These are phyloP conservation scores for Oophaga pumilio DNA, from an alignment of 2,113 vertebrate species.

Conservation along the genomic window DNA sequence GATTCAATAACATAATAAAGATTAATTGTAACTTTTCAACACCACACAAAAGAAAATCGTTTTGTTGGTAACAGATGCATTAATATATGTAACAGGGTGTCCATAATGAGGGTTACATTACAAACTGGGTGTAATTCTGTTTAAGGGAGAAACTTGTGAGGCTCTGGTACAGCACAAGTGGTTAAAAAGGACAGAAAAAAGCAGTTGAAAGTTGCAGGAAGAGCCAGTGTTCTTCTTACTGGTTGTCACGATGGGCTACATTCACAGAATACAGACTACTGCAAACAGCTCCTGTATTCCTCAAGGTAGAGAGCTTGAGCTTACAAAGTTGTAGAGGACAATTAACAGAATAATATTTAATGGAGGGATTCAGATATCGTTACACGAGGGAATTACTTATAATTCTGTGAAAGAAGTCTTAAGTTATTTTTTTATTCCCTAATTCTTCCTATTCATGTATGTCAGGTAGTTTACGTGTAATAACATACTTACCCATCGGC, in stretches of 20 bases:
- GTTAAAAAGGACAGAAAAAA: neutral
- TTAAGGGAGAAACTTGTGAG: neutral
- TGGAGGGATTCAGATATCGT: neutral
- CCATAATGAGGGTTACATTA: neutral
- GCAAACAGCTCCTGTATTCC: neutral
- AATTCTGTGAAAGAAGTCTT: neutral
- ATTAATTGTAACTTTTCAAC: conserved; percentile 8
- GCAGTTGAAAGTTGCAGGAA: neutral
- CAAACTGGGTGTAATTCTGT: neutral
- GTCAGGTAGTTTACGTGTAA: too few relatives aligned
- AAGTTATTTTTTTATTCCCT: too few relatives aligned
- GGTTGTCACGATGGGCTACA: neutral
- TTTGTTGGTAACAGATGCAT: neutral
- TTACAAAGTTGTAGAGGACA: too few relatives aligned
- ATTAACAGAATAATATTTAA: neutral
- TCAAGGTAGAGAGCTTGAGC: neutral
- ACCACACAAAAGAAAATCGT: neutral
- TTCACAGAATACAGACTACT: neutral
- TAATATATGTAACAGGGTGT: neutral
- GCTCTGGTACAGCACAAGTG: too few relatives aligned
- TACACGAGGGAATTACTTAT: neutral
- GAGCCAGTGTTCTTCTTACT: neutral
- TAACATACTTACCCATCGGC: too few relatives aligned
- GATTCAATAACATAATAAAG: neutral
- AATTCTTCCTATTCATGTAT: too few relatives aligned